Evolutionary conservation across 2,113 vertebrate genomes (phyloP), one percentile per base, ranked within the genome.

Genomic region (Ceyx melanurus): DNA sequence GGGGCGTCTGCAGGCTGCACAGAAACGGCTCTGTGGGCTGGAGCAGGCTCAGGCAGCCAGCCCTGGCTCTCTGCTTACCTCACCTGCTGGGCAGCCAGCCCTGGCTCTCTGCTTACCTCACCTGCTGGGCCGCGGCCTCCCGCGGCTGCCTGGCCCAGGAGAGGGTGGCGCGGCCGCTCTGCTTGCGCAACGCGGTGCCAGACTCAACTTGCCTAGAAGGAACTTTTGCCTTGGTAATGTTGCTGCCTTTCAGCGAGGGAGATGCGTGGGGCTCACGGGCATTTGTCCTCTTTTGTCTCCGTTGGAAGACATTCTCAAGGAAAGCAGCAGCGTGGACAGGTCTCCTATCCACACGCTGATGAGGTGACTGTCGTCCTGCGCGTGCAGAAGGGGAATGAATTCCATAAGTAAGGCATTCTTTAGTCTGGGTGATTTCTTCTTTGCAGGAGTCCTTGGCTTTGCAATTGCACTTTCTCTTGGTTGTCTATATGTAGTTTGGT

Each of bases 191-290:
- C 8, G 0, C 22, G n/a, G 6, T 82, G 87, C 94, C 64, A 93
- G 95, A 95, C 89, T 64, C 71, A 56, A 53, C 95, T 93, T 95
- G 95, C 18, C 89, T 54, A 2, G 31, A 17, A 56, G 75, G 45
- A 53, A 26, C 82, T 73, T 58, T 1, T 8, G 58, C 33, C 43
- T 92, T 42, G 23, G 71, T 89, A 76, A 28, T 68, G 21, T 50
- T 28, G 46, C 33, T 82, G 71, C 71, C 85, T 93, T 42, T 74
- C 78, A 40, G 87, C 0, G 0, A 71, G 75, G 71, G 71, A 77
- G 46, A 31, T 54, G 51, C 33, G 15, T 0, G 0, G 66, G 28
- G 86, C 64, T 82, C 18, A 11, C 0, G 1, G 78, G 62, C 22
- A 5, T 67, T 74, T 0, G 0, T 60, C 74, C n/a, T 72, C 37